Conservation (phyloP, 2,113 vertebrate species). For the Spizaetus ornatus region DNA sequence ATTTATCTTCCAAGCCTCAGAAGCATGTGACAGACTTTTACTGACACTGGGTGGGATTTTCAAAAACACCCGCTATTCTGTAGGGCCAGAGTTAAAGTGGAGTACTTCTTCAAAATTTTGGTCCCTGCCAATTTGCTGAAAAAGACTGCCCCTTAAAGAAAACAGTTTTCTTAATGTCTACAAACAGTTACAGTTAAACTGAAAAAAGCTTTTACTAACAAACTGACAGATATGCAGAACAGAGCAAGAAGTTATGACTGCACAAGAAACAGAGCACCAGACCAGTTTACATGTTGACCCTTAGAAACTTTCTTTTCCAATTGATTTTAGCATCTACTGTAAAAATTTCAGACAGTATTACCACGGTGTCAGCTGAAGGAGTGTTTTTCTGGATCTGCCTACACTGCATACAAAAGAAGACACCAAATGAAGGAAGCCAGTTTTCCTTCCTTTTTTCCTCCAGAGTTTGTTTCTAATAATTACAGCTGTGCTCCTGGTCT, state of each 20-base stretch:
- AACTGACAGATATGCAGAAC: background rate
- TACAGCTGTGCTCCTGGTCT: background rate
- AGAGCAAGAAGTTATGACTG: background rate
- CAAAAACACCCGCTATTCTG: background rate
- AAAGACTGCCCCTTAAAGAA: background rate
- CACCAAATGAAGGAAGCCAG: background rate
- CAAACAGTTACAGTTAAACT: background rate
- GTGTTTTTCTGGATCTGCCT: background rate
- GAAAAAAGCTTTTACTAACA: background rate
- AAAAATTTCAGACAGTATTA: background rate
- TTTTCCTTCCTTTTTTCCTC: background rate
- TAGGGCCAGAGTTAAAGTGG: background rate
- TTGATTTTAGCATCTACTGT: background rate
- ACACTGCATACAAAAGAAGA: background rate
- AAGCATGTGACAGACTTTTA: background rate
- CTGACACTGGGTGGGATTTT: background rate
- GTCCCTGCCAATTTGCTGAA: background rate
- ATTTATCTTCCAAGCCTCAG: background rate
- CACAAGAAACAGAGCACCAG: background rate
- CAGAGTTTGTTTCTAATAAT: background rate
- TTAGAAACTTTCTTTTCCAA: background rate
- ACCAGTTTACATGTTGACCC: background rate
- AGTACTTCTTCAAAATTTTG: background rate
- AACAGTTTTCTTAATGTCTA: background rate
- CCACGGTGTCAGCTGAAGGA: background rate